A percentile compares a stretch with the other conserved stretches of the same genome.
Evolutionary conservation across 1,140 invertebrate species (phyloP).

Genomic region (Neoseiulus cucumeris): DNA sequence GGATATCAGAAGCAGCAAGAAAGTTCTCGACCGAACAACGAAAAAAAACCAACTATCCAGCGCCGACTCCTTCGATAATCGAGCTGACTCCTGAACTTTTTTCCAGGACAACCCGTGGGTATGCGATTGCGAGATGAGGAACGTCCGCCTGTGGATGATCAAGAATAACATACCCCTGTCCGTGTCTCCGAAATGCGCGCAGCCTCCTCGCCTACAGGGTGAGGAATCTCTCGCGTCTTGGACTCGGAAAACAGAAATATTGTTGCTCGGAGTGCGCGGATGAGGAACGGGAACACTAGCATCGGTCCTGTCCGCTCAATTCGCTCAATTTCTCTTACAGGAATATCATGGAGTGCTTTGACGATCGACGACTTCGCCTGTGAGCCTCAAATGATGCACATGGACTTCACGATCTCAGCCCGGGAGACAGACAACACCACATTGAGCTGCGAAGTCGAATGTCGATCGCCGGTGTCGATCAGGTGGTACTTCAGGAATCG

Average conservation of each 20-base stretch:
- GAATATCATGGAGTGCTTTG: slow-evolving; percentile 43
- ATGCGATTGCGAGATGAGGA: slow-evolving; percentile 57
- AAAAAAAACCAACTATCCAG: too few species aligned
- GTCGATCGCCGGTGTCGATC: slow-evolving; percentile 51
- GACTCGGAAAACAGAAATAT: too few species aligned
- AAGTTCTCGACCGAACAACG: too few species aligned
- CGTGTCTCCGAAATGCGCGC: slow-evolving; percentile 43
- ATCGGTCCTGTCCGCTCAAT: too few species aligned
- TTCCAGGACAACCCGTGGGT: slow-evolving; percentile 69
- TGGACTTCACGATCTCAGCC: slow-evolving; percentile 27
- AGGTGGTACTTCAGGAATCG: slow-evolving; percentile 72
- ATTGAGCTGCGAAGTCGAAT: slow-evolving; percentile 53
- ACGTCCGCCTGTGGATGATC: slow-evolving; percentile 52
- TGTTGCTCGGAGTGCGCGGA: too few species aligned
- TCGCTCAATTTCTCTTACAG: slow-evolving; percentile 22
- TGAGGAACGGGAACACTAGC: too few species aligned
- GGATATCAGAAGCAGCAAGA: too few species aligned
- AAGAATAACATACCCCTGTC: slow-evolving; percentile 46
- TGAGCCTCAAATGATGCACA: slow-evolving; percentile 46
- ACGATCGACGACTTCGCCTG: slow-evolving; percentile 54
- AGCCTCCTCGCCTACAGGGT: slow-evolving; percentile 42
- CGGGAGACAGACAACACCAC: slow-evolving; percentile 34
- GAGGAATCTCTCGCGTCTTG: slow-evolving; percentile 22
- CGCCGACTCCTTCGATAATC: too few species aligned
- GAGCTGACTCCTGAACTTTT: neutral